Evolutionary conservation across 2,888 invertebrate species (phyloP), one percentile per base, ranked within the genome.

Genomic region (Rhagonycha lutea): DNA sequence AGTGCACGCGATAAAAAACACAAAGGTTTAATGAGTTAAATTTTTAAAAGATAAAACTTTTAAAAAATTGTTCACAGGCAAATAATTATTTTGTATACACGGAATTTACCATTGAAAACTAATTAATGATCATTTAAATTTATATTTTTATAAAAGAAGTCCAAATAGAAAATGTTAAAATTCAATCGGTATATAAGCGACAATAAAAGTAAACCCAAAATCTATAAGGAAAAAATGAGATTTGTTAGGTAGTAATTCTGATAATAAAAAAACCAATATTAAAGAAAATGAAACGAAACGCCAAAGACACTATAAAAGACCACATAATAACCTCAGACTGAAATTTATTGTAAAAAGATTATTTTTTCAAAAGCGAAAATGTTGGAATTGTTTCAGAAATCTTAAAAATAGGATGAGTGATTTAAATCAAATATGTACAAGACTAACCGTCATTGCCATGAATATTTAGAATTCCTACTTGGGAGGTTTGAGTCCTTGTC

Each of bases 381-480:
- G 12, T 47, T 47, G 8, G 47, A 47, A 47, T 47, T 47, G 47
- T 47, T n/a, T 47, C n/a, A n/a, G n/a, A 47, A 47, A 47, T 47
- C 47, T 47, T 47, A 47, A 47, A 47, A n/a, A 47, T n/a, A 47
- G 8, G 12, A 47, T 8, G 14, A 65, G 10, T 65, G 32, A 29
- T 71, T 65, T 75, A 28, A 72, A 68, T 68, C 71, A 72, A 75
- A 75, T 72, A 75, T 72, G 72, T 72, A 61, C 69, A 65, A 65
- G 28, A 67, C 69, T 18, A 65, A 61, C 47, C 12, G 47, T 62
- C 29, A 32, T 28, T 72, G 11, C 32, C 65, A 75, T 75, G 75
- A 75, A 75, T 72, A 75, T 75, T 72, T 75, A 75, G 72, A 72
- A 69, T 18, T 18, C 18, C 18, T 69, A 75, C 65, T 75, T 70